Conservation (phyloP, 2,113 vertebrate species). For the Austrofundulus limnaeus region DNA sequence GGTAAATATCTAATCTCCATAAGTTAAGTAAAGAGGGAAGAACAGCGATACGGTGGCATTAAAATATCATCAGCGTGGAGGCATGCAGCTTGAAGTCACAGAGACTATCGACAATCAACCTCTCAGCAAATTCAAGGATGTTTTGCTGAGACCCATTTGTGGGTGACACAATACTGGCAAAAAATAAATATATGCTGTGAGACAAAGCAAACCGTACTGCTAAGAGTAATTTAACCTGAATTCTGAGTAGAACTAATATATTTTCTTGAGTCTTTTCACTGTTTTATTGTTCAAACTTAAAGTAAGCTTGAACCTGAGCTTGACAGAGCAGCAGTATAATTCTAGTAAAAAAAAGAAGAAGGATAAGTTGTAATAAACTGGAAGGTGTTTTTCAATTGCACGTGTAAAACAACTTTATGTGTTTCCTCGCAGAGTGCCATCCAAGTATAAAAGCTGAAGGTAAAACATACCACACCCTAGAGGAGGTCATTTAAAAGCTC, state of each 20-base stretch:
- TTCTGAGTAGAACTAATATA: neutral
- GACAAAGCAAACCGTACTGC: slow-evolving; percentile 8
- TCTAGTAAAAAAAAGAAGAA: neutral
- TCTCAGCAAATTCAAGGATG: slow-evolving; percentile 54
- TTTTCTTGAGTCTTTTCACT: neutral
- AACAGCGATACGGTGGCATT: slow-evolving; percentile 67
- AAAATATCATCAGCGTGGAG: slow-evolving; percentile 63
- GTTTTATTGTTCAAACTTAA: neutral
- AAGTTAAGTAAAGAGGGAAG: slow-evolving; percentile 35
- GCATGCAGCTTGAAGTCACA: slow-evolving; percentile 73
- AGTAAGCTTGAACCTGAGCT: neutral
- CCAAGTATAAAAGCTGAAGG: slow-evolving; percentile 27
- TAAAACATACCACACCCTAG: slow-evolving; percentile 27
- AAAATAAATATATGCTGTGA: slow-evolving; percentile 14
- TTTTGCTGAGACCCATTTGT: slow-evolving; percentile 51
- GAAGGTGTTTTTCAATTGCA: slow-evolving; percentile 2
- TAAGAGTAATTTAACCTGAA: neutral
- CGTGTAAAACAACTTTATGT: neutral
- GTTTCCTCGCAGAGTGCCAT: slow-evolving; percentile 15
- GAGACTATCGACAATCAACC: slow-evolving; percentile 42
- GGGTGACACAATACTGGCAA: slow-evolving; percentile 35
- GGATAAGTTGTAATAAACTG: neutral
- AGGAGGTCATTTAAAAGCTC: slow-evolving; percentile 38
- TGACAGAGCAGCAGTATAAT: neutral
- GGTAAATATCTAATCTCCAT: slow-evolving; percentile 50